Evolutionary conservation across 2,797 vertebrate species (phyloP).

Genomic region (Capromys pilorides): DNA sequence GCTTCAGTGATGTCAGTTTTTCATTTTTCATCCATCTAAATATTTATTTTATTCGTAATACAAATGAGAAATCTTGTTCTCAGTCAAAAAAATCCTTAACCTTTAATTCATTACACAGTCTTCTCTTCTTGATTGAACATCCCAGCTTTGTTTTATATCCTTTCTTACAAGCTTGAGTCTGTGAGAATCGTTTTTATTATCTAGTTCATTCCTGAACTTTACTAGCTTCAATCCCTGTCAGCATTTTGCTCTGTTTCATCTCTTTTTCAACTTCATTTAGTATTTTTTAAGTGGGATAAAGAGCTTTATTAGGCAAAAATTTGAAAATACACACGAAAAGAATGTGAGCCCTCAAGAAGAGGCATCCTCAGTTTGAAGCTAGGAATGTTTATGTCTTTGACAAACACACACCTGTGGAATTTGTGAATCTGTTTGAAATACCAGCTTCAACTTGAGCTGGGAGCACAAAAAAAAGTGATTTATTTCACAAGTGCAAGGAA

Average conservation of each 20-base stretch:
- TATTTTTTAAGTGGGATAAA: not conserved
- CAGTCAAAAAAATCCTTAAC: not conserved
- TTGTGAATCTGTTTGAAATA: not conserved
- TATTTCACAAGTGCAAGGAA: not conserved
- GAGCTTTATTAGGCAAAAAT: not conserved
- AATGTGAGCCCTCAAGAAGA: not conserved
- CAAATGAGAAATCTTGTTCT: not conserved
- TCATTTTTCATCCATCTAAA: not conserved
- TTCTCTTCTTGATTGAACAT: not conserved
- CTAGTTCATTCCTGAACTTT: not conserved
- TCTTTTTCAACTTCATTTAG: not conserved
- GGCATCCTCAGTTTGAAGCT: not conserved
- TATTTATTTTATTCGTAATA: conserved; percentile 35
- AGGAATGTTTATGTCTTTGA: not conserved
- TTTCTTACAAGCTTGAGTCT: not conserved
- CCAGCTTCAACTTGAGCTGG: not conserved
- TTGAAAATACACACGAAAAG: not conserved
- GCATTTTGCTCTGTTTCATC: not conserved
- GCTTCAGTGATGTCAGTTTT: not conserved
- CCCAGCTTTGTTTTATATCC: not conserved
- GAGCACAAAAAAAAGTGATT: not conserved
- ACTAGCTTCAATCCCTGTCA: not conserved
- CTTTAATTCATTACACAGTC: not conserved
- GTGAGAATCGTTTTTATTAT: not conserved
- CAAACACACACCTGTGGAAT: not conserved